phyloP scores from a whole-genome alignment of 2,797 vertebrate species.

The Tokudaia muenninki region DNA sequence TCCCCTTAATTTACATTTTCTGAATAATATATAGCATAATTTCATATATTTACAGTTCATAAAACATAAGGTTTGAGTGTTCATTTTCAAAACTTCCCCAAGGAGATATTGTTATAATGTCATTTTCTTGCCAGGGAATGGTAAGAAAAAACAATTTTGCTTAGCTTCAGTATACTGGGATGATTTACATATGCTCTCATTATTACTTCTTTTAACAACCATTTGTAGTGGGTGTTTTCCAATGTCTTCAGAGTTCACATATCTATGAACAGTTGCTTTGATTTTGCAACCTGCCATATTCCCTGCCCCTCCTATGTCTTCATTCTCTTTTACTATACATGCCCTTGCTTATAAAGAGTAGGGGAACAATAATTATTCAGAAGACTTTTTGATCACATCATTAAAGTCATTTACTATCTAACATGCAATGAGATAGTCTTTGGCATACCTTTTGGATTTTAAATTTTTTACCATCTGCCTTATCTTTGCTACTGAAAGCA shows the following conservation, averaged over 20 bases:
- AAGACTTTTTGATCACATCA: neutral
- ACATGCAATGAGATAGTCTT: neutral
- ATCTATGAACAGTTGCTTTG: neutral
- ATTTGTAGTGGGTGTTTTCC: neutral
- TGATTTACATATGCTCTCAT: neutral
- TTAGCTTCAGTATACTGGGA: neutral
- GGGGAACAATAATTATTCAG: neutral
- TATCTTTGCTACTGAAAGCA: neutral
- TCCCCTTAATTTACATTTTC: conserved; percentile 29
- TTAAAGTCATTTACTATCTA: neutral
- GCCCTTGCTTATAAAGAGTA: neutral
- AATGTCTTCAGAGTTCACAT: neutral
- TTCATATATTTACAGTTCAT: neutral
- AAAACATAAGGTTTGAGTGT: neutral
- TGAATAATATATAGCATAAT: neutral
- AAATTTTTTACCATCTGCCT: neutral
- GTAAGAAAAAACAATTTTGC: neutral
- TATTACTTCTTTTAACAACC: neutral
- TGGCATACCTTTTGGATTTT: conserved; percentile 12
- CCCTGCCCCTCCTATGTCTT: neutral
- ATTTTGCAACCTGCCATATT: neutral
- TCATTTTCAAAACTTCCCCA: neutral
- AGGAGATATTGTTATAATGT: neutral
- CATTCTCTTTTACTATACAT: neutral
- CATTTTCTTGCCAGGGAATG: neutral